These are phyloP conservation scores for Drosophila hydei DNA, from an alignment of 1,140 invertebrate species.

Conservation along the genomic window DNA sequence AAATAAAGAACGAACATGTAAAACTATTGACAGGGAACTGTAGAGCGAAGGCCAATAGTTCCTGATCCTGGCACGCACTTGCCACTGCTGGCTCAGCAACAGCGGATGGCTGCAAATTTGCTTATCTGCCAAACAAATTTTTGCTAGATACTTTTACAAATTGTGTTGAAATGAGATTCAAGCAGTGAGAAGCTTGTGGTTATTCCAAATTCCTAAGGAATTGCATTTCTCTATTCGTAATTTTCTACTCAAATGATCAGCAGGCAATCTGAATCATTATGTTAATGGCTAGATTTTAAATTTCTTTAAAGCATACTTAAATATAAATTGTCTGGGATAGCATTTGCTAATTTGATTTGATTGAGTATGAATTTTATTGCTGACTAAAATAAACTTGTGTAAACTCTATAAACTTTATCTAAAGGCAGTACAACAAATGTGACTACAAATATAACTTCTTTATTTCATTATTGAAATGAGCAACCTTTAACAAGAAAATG, in stretches of 20 bases:
- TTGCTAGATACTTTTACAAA: slow-evolving; percentile 66
- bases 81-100: slow-evolving; percentile 61
- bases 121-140: slow-evolving; percentile 79
- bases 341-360: too few species aligned
- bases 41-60: slow-evolving; percentile 33
- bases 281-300: too few species aligned
- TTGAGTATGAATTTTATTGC: too few species aligned
- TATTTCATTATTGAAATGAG: too few species aligned
- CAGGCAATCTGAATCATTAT: neutral
- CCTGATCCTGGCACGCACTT: slow-evolving; percentile 55
- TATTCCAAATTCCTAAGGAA: slow-evolving; percentile 3
- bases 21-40: slow-evolving; percentile 62
- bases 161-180: slow-evolving; percentile 81
- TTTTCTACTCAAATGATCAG: neutral
- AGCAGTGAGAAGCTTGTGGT: slow-evolving; percentile 35
- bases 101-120: slow-evolving; percentile 66
- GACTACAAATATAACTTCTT: too few species aligned
- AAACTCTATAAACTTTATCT: too few species aligned
- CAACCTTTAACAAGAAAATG: too few species aligned
- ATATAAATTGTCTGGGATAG: too few species aligned
- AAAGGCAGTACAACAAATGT: too few species aligned
- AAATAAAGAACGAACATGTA: slow-evolving; percentile 38
- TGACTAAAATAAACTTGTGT: too few species aligned
- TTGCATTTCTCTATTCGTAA: neutral
- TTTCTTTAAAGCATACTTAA: too few species aligned